Base-by-base conservation (phyloP, 2,888 invertebrate genomes). In the Cyaniris semiargus region DNA sequence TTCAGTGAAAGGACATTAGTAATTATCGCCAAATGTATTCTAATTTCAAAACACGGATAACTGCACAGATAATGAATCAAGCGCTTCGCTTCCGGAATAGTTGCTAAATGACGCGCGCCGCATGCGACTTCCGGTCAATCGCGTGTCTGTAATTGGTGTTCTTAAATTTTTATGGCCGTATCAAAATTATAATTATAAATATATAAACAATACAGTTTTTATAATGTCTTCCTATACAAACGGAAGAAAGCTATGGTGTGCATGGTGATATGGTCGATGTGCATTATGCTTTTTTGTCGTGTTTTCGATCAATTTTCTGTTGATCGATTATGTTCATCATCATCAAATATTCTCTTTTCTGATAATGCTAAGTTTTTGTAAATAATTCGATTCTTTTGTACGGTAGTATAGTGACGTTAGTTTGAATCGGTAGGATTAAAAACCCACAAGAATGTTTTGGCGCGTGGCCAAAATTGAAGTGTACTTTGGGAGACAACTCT, bases 61-160 rank as follows among this genome's bases (percentile, higher is more conserved):
- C 10, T 58, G 21, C 66, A 53, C 48, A 74, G 44, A 23, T 48
- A 48, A 74, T 74, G 48, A 74, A 74, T 74, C 74, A 53, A 74
- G 23, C 72, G 38, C 38, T 10, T 27, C 48, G 53, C 74, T 74
- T 74, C 74, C 74, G 53, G 15, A 18, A 74, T 23, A 53, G 74
- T 74, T 74, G 48, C 44, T 74, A 53, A 74, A 74, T 48, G 72
- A 72, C 74, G 44, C 71, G 27, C 23, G 48, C 48, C 53, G 48
- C 48, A 48, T 21, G 48, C 74, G 13, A 74, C 74, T 74, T 74
- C 74, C 74, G 74, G 71, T 71, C 71, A 71, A 71, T 72, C 72
- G 72, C 72, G 72, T 72, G 72, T 72, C 44, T 7, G 0, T 71
- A 44, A 72, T 23, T 38, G 38, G 4, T 72, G 72, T 72, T 72